Percentiles rank a stretch among this genome's conserved stretches.
Evolutionary conservation across 2,888 invertebrate species (phyloP).

Genomic region (Spisula subtruncata): DNA sequence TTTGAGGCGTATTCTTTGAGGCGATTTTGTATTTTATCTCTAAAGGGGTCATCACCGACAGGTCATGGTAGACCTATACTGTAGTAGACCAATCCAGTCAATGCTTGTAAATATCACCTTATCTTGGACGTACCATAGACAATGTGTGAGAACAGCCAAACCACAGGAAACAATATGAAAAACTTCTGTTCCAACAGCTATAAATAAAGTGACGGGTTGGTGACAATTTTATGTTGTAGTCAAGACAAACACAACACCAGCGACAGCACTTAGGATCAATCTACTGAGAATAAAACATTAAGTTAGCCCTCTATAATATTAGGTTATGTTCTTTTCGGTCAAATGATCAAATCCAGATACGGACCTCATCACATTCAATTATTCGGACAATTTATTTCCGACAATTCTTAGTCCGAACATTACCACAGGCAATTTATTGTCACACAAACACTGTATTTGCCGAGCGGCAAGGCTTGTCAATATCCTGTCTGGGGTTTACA

Average conservation of each 20-base stretch:
- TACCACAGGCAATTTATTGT: conserved; percentile 47
- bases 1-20: no score
- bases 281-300: neutral
- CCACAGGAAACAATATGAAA: neutral
- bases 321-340: conserved; percentile 29
- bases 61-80: no score
- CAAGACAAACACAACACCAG: conserved; percentile 12
- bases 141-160: neutral
- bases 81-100: no score
- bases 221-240: conserved; percentile 8
- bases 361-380: conserved; percentile 34
- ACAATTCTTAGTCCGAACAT: conserved; percentile 14
- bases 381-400: conserved; percentile 36
- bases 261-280: neutral
- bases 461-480: conserved; percentile 34
- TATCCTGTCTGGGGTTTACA: conserved; percentile 49
- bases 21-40: no score
- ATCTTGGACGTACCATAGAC: no score
- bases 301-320: neutral
- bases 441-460: conserved; percentile 44
- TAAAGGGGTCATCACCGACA: no score
- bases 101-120: no score
- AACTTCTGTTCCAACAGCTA: neutral
- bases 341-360: conserved; percentile 23
- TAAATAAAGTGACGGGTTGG: neutral